A percentile compares a stretch with the other conserved stretches of the same genome.
phyloP scores from a whole-genome alignment of 92 coral and sea anemone genomes.

The Blastomussa wellsi region DNA sequence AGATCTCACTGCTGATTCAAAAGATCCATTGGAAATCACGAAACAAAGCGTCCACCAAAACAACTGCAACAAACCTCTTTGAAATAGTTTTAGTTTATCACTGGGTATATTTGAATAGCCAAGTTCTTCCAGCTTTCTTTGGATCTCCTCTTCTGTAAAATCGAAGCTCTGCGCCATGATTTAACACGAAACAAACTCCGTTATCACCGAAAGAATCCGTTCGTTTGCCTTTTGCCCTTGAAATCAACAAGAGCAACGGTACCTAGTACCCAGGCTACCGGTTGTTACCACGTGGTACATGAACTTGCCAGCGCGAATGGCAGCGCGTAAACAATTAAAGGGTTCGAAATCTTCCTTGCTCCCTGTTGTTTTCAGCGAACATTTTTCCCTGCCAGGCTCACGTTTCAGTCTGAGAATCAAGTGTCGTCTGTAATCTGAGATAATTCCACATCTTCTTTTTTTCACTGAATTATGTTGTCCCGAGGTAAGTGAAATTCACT shows the following conservation, averaged over 20 bases:
- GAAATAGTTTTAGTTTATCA: constrained; percentile 81
- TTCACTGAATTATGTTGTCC: background rate
- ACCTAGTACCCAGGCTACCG: constrained; percentile 35
- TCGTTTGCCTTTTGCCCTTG: background rate
- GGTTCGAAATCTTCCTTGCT: background rate
- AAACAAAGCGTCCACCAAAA: background rate
- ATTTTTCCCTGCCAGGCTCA: background rate
- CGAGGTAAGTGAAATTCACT: constrained; percentile 7
- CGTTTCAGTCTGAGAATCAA: background rate
- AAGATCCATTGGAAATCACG: background rate
- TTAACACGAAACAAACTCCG: background rate
- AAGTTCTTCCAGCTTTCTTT: constrained; percentile 79
- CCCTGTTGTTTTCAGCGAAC: background rate
- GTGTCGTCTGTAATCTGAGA: background rate
- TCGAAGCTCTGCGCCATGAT: constrained; percentile 64
- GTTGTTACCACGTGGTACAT: constrained; percentile 12
- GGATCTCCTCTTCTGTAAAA: constrained; percentile 89
- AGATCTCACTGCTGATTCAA: background rate
- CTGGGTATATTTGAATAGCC: constrained; percentile 88
- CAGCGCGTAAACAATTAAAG: constrained; percentile 10
- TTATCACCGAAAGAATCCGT: background rate
- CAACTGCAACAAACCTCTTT: constrained; percentile 64
- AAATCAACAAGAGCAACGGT: constrained; percentile 31
- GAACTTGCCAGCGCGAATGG: background rate
- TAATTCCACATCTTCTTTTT: background rate